Conservation (phyloP, 2,888 invertebrate genomes). For the Acronicta aceris region DNA sequence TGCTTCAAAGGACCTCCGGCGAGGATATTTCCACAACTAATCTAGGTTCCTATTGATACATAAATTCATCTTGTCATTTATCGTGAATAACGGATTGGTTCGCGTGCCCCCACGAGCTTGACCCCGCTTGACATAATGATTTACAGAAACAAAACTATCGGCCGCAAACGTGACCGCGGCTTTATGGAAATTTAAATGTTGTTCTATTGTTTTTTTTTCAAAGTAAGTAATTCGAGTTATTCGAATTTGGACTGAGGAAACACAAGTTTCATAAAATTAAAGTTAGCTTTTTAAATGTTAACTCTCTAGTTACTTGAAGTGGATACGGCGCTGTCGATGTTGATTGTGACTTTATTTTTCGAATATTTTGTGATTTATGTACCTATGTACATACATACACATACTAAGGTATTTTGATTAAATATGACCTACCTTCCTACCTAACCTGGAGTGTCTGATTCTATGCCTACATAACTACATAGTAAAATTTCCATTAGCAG, state of each 20-base stretch:
- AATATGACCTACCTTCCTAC: too few relatives aligned
- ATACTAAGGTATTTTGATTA: too few relatives aligned
- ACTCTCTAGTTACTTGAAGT: too few relatives aligned
- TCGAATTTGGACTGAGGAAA: conserved; percentile 26
- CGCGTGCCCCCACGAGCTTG: conserved; percentile 58
- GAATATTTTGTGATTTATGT: too few relatives aligned
- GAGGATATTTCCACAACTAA: conserved; percentile 51
- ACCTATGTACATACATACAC: too few relatives aligned
- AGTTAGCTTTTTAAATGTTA: background rate
- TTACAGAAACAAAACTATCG: conserved; percentile 58
- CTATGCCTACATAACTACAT: too few relatives aligned
- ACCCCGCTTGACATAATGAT: conserved; percentile 60
- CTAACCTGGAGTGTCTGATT: too few relatives aligned
- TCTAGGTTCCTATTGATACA: conserved; percentile 54
- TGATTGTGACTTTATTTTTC: too few relatives aligned
- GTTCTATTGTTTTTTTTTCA: conserved; percentile 19
- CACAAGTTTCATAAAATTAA: background rate
- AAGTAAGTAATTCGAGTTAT: conserved; percentile 21
- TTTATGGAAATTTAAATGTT: conserved; percentile 43
- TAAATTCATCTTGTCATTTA: conserved; percentile 61
- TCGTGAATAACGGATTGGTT: conserved; percentile 63
- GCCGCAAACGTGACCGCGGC: conserved; percentile 56
- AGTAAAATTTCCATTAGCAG: too few relatives aligned
- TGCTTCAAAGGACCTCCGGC: conserved; percentile 45
- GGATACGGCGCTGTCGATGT: too few relatives aligned